Evolutionary conservation across 2,113 vertebrate species (phyloP).

Genomic region (Hydrochoerus hydrochaeris): DNA sequence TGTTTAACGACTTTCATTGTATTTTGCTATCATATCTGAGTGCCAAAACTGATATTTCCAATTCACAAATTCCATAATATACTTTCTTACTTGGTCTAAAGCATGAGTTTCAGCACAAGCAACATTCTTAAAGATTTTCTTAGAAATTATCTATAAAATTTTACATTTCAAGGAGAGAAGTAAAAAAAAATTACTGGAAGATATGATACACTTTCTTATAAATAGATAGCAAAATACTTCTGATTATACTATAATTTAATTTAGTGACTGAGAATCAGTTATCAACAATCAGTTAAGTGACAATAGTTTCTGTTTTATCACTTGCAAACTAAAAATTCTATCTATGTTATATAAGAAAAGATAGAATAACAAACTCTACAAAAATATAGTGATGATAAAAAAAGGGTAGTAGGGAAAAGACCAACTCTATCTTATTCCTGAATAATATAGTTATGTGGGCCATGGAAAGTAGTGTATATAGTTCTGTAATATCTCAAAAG

Average conservation of each 20-base stretch:
- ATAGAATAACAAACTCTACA: background rate
- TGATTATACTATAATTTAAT: background rate
- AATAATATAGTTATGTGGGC: background rate
- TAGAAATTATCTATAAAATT: constrained; percentile 1
- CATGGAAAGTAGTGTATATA: background rate
- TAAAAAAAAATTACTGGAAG: background rate
- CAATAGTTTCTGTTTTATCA: background rate
- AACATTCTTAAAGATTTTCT: constrained; percentile 6
- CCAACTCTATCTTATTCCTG: background rate
- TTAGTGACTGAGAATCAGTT: background rate
- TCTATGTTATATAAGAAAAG: background rate
- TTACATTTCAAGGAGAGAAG: background rate
- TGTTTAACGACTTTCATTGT: background rate
- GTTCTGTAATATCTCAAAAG: background rate
- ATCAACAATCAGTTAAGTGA: background rate
- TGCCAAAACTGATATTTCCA: background rate
- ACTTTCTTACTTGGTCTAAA: background rate
- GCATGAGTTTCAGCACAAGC: background rate
- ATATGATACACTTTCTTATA: background rate
- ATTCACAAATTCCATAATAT: background rate
- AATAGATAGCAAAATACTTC: background rate
- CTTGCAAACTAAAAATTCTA: background rate
- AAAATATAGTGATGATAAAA: background rate
- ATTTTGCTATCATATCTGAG: background rate
- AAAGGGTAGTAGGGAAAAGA: background rate